Evolutionary conservation across 2,888 invertebrate genomes (phyloP).

Genomic region (Drosophila meridionalis): DNA sequence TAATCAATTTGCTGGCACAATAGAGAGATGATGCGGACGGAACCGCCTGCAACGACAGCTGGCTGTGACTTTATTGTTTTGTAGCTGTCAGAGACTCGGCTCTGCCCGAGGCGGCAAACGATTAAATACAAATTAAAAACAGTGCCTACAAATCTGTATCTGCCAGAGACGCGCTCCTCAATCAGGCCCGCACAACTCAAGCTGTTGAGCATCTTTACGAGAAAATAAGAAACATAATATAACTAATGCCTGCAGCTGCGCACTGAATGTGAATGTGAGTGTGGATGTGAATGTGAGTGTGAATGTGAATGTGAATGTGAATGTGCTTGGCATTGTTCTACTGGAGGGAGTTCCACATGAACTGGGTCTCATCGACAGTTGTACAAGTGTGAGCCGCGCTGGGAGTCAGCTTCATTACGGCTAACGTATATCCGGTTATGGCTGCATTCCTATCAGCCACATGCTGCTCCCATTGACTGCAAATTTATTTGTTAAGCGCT

Average conservation of each 20-base stretch:
- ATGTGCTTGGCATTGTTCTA: background rate
- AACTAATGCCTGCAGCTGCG: conserved; percentile 28
- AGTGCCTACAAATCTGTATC: conserved; percentile 26
- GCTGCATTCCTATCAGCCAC: conserved; percentile 1
- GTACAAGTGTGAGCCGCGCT: background rate
- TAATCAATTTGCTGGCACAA: conserved; percentile 53
- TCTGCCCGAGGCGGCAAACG: conserved; percentile 23
- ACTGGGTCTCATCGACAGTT: background rate
- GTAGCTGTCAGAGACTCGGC: conserved; percentile 38
- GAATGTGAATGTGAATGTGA: background rate
- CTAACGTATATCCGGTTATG: background rate
- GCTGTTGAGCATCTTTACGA: conserved; percentile 1
- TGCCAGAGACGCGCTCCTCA: conserved; percentile 8
- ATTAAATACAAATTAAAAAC: conserved; percentile 52
- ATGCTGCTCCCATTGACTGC: background rate
- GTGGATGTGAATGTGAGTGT: too few relatives aligned
- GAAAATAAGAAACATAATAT: background rate
- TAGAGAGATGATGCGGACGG: conserved; percentile 18
- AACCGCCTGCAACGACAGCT: conserved; percentile 38
- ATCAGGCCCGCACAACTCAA: conserved; percentile 2
- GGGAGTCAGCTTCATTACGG: background rate
- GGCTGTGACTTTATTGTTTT: conserved; percentile 54
- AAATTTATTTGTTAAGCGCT: background rate
- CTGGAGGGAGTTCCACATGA: background rate
- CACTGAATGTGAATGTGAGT: background rate